phyloP scores from a whole-genome alignment of 1,140 invertebrate genomes.

The Lasioglossum albipes region DNA sequence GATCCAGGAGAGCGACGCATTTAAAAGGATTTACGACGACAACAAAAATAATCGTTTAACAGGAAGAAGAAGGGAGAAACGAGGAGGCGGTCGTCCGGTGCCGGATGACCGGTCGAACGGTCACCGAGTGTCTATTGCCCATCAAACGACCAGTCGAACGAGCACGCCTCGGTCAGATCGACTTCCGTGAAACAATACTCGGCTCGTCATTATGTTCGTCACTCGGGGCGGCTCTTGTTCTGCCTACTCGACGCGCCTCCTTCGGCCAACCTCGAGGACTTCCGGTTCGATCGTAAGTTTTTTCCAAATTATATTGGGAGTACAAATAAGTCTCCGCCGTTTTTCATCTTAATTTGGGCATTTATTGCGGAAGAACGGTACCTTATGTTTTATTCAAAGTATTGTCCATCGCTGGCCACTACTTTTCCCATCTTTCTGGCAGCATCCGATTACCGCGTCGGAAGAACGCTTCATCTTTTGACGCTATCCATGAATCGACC shows the following conservation, averaged over 20 bases:
- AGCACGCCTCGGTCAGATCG: slow-evolving; percentile 48
- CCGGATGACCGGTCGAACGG: slow-evolving; percentile 61
- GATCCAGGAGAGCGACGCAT: slow-evolving; percentile 56
- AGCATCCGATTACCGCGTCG: too few species aligned
- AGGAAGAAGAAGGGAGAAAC: slow-evolving; percentile 19
- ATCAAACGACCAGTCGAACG: slow-evolving; percentile 61
- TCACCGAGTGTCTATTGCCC: slow-evolving; percentile 66
- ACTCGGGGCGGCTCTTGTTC: neutral
- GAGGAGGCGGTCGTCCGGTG: slow-evolving; percentile 40
- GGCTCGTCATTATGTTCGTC: slow-evolving; percentile 39
- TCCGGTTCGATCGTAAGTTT: neutral
- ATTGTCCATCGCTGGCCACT: too few species aligned
- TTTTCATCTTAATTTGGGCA: too few species aligned
- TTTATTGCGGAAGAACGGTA: too few species aligned
- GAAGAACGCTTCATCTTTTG: too few species aligned
- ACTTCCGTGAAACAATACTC: slow-evolving; percentile 55
- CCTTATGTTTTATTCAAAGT: too few species aligned
- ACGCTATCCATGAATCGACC: too few species aligned
- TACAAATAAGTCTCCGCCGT: too few species aligned
- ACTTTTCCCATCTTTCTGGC: too few species aligned
- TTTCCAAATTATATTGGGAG: neutral
- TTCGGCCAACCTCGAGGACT: neutral
- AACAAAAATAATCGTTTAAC: slow-evolving; percentile 72
- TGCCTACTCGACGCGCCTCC: neutral
- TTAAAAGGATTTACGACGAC: slow-evolving; percentile 68